A percentile compares a stretch with the other conserved stretches of the same genome.
These are phyloP conservation scores for Potamilus streckersoni DNA, from an alignment of 1,140 invertebrate species.

Conservation along the genomic window DNA sequence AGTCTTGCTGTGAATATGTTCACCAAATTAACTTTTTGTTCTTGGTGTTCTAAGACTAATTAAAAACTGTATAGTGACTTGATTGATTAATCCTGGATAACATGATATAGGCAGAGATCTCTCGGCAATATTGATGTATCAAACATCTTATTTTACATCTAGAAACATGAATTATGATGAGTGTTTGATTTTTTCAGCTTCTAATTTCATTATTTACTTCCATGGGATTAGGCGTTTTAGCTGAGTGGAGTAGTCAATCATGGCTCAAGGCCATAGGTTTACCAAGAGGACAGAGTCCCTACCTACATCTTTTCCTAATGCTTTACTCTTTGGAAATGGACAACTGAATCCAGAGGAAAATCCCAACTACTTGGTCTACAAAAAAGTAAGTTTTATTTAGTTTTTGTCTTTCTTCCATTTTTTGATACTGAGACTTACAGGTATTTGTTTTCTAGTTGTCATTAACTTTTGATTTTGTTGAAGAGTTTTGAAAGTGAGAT, in stretches of 20 bases:
- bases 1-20: too few species aligned
- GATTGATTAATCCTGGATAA: too few species aligned
- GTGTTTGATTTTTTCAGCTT: not conserved
- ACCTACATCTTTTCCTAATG: slow-evolving; percentile 33
- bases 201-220: slow-evolving; percentile 3
- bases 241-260: not conserved
- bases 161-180: not conserved
- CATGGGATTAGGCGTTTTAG: slow-evolving; percentile 11
- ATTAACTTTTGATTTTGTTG: too few species aligned
- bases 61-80: too few species aligned
- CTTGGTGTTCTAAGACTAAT: too few species aligned
- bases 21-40: too few species aligned
- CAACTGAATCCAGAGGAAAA: slow-evolving; percentile 41
- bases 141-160: too few species aligned
- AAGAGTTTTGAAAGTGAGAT: too few species aligned
- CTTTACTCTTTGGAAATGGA: slow-evolving; percentile 39
- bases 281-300: slow-evolving; percentile 37
- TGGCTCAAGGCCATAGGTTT: slow-evolving; percentile 27
- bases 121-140: too few species aligned
- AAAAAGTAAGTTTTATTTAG: slow-evolving; percentile 28
- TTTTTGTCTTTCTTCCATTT: not conserved
- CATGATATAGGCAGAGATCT: too few species aligned
- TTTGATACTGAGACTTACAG: too few species aligned
- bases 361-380: slow-evolving; percentile 40
- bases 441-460: too few species aligned